phyloP scores from a whole-genome alignment of 2,113 vertebrate genomes.

The Sminthopsis crassicaudata region DNA sequence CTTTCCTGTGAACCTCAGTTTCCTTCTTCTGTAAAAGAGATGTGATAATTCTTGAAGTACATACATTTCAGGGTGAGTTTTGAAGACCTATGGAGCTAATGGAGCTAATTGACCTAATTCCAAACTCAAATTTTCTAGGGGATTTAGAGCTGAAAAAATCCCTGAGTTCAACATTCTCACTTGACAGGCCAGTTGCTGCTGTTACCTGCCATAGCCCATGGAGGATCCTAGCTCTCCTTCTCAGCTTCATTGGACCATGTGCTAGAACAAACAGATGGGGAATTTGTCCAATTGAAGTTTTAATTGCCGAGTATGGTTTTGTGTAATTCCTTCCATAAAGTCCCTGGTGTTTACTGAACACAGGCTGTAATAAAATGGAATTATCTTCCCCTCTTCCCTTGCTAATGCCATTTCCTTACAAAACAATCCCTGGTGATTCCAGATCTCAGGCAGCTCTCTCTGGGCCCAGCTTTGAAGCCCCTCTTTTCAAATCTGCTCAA shows the following conservation, averaged over 20 bases:
- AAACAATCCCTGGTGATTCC: not conserved
- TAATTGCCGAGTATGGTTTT: not conserved
- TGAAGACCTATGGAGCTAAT: not conserved
- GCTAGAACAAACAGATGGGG: not conserved
- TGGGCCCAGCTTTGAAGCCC: not conserved
- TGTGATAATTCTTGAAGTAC: not conserved
- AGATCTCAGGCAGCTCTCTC: not conserved
- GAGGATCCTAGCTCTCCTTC: not conserved
- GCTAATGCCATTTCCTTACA: not conserved
- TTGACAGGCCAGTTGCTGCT: not conserved
- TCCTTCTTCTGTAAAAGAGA: not conserved
- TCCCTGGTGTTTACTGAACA: constrained; percentile 5
- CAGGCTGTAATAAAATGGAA: constrained; percentile 1
- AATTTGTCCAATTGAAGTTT: not conserved
- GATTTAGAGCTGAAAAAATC: not conserved
- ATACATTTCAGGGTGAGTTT: not conserved
- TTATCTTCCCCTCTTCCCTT: not conserved
- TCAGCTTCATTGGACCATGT: not conserved
- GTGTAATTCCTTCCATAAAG: not conserved
- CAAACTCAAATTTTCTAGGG: not conserved
- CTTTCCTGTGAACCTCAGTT: not conserved
- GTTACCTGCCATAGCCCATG: not conserved
- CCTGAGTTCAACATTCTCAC: not conserved
- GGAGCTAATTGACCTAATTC: no score
- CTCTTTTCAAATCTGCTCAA: not conserved